Percentiles rank a stretch among this genome's conserved stretches.
Conservation (phyloP, 2,888 invertebrate species). For the Agapetus fuscipes region DNA sequence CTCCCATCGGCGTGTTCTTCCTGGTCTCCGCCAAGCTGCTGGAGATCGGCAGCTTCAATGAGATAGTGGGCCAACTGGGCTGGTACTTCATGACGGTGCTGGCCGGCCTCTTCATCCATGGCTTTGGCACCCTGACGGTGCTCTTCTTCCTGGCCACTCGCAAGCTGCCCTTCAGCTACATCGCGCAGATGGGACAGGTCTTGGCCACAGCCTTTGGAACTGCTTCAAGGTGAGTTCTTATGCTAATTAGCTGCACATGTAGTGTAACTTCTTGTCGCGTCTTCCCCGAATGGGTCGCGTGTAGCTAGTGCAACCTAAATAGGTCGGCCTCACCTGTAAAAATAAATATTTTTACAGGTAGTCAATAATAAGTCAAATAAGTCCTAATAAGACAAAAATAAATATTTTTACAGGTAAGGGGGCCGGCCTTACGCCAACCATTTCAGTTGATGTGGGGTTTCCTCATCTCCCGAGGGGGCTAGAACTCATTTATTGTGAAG, state of each 20-base stretch:
- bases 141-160: constrained; percentile 77
- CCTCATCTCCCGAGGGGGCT: no score
- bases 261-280: no score
- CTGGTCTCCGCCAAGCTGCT: constrained; percentile 84
- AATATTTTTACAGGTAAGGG: no score
- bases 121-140: constrained; percentile 79
- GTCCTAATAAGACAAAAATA: no score
- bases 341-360: not conserved
- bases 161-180: constrained; percentile 71
- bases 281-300: no score
- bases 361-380: no score
- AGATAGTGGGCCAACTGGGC: constrained; percentile 79
- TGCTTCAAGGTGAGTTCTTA: constrained; percentile 78
- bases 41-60: constrained; percentile 78
- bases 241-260: no score
- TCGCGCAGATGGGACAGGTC: constrained; percentile 80
- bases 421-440: no score
- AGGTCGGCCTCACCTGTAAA: not conserved
- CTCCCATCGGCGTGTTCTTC: constrained; percentile 83
- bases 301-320: not conserved
- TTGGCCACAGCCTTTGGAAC: constrained; percentile 95
- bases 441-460: no score
- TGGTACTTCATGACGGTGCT: constrained; percentile 90
- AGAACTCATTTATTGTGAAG: no score
- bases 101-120: constrained; percentile 84